Base-by-base conservation (phyloP, 2,797 vertebrate genomes). In the Furcifer pardalis region DNA sequence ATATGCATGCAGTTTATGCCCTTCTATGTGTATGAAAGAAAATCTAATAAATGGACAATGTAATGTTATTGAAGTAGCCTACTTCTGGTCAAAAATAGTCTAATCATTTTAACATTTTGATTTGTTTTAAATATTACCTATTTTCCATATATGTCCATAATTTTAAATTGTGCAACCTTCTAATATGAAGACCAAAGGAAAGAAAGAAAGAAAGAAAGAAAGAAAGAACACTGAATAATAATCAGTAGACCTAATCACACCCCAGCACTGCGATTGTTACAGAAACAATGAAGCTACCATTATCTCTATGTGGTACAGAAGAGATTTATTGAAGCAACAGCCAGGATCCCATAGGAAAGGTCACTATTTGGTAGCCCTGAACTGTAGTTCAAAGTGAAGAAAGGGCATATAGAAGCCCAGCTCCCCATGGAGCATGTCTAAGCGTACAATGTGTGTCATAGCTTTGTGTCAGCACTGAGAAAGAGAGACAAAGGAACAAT, bases 401-500 rank as follows among this genome's bases (percentile, higher is more conserved):
- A 86, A 90, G 72, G 83, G 52, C 83, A 75, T n/a, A 60, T 83
- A 83, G 81, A 90, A 88, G 89, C 86, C 86, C 73, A 84, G 78
- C 81, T 81, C 79, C 81, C 91, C 84, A 89, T 87, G 89, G 87
- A 75, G 86, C 90, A 86, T 30, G 79, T 90, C 83, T 87, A 81
- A 91, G 91, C 88, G 88, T 90, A 86, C 82, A 30, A 44, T 84
- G 82, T 76, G 89, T 94, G 92, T 92, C 86, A 84, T 86, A 13
- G 40, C 86, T 91, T 90, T 92, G 90, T 93, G 90, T 87, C 91
- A 89, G 83, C 84, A 76, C 84, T 84, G 82, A 80, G 35, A 82
- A 88, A 77, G 7, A 42, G n/a, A 90, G 89, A 91, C 89, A 93
- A 92, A 93, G 60, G 69, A 89, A 69, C 30, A 72, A 0, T 80